phyloP scores from a whole-genome alignment of 2,797 vertebrate genomes.

The Micromesistius poutassou region DNA sequence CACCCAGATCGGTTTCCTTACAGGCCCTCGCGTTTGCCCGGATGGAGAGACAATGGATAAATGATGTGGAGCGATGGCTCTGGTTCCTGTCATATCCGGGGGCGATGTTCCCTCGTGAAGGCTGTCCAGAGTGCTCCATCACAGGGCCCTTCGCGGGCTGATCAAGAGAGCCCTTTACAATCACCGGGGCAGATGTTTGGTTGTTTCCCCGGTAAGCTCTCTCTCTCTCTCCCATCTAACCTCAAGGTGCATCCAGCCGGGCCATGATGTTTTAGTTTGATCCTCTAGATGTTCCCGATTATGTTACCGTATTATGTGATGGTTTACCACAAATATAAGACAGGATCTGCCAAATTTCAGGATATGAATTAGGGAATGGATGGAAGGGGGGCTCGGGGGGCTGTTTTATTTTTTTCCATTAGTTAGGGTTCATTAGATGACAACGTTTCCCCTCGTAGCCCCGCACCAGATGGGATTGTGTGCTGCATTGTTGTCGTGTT shows the following conservation, averaged over 20 bases:
- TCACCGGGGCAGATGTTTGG: background rate
- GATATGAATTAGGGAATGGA: slow-evolving; percentile 25
- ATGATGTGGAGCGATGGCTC: background rate
- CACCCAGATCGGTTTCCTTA: background rate
- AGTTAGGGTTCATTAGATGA: slow-evolving; percentile 50
- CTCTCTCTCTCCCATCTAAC: background rate
- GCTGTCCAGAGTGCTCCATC: background rate
- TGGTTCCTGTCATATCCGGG: background rate
- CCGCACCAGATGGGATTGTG: slow-evolving; percentile 28
- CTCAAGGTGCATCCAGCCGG: background rate
- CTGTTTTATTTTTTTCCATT: slow-evolving; percentile 47
- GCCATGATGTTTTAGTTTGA: slow-evolving; percentile 52
- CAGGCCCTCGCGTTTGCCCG: background rate
- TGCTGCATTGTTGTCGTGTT: background rate
- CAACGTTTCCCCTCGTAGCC: slow-evolving; percentile 34
- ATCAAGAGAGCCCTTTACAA: background rate
- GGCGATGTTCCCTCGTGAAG: background rate
- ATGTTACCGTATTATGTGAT: slow-evolving; percentile 52
- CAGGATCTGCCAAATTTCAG: slow-evolving; percentile 50
- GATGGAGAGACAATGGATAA: background rate
- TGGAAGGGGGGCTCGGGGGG: slow-evolving; percentile 25
- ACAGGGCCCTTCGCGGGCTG: background rate
- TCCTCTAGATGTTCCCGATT: slow-evolving; percentile 61
- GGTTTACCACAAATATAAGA: slow-evolving; percentile 56
- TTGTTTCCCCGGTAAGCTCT: background rate